Evolutionary conservation across 2,797 vertebrate genomes (phyloP), one percentile per base, ranked within the genome.

Genomic region (Crax fasciolata): DNA sequence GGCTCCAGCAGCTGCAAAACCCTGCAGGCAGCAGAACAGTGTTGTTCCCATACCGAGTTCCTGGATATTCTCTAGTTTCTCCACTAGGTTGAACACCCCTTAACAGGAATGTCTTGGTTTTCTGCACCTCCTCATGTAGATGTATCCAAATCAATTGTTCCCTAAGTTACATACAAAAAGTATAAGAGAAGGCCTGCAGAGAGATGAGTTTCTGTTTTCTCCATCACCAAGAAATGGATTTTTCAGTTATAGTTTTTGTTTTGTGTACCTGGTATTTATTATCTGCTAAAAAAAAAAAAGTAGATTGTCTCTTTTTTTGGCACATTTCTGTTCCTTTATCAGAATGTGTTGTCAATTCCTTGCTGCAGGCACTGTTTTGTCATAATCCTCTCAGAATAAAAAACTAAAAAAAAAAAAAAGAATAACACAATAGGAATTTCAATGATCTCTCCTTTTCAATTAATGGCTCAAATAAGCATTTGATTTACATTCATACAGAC

Each of bases 391-490:
- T 83, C 70, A 58, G 84, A 93, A 75, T 43, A 72, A 54, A 78
- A 66, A 76, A 59, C 24, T 6, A 13, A 75, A 80, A 71, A 18
- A 61, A 62, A 58, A 71, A 41, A 48, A 46, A 79, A 65, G 79
- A 89, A 78, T 38, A 59, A 54, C 91, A 77, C 51, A 74, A 51
- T 79, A 62, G 79, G 91, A 94, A 96, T 96, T 79, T 41, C 68
- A 95, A 73, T 89, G 73, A 84, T 90, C 55, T 95, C 66, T 95
- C 71, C 55, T 92, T 93, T 87, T 79, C 95, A 94, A 94, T 95
- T 93, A 95, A 79, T 82, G 85, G 77, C 91, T 94, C 85, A 94
- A 97, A 96, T 87, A 90, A 96, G 93, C 93, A 91, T 80, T 90
- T 97, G 96, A 96, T 97, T 97, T 95, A 94, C 93, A 96, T 93